A percentile compares a stretch with the other conserved stretches of the same genome.
Conservation (phyloP, 2,113 vertebrate genomes). For the Hucho hucho region DNA sequence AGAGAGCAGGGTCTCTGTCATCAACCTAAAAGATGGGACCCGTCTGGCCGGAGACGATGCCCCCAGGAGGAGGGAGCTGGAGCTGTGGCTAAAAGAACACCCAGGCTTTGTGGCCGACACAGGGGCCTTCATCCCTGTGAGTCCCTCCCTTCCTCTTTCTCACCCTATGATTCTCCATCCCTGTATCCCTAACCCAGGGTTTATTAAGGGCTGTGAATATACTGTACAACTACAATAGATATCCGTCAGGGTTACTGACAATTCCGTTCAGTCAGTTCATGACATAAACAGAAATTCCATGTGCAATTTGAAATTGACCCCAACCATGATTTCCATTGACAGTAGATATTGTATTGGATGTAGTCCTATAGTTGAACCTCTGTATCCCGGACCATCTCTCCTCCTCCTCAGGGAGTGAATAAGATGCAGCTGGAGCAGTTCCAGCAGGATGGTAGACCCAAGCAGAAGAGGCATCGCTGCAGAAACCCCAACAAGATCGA, state of each 20-base stretch:
- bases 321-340: neutral
- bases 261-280: too few relatives aligned
- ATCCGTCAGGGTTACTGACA: too few relatives aligned
- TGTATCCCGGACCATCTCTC: too few relatives aligned
- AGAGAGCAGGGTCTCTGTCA: conserved; percentile 92
- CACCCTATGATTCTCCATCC: neutral
- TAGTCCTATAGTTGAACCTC: neutral
- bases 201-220: too few relatives aligned
- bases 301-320: too few relatives aligned
- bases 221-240: too few relatives aligned
- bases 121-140: conserved; percentile 92
- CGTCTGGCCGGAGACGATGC: conserved; percentile 96
- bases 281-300: too few relatives aligned
- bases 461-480: conserved; percentile 97
- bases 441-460: conserved; percentile 89
- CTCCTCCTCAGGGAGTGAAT: conserved; percentile 63
- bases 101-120: conserved; percentile 95
- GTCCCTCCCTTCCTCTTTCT: conserved; percentile 34
- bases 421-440: conserved; percentile 85
- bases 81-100: conserved; percentile 92
- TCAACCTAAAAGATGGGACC: conserved; percentile 96
- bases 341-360: neutral
- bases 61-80: conserved; percentile 89
- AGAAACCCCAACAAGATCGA: conserved; percentile 98
- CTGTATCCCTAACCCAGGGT: conserved; percentile 1